Evolutionary conservation across 2,797 vertebrate species (phyloP), one percentile per base, ranked within the genome.

Genomic region (Crenuchus spilurus): DNA sequence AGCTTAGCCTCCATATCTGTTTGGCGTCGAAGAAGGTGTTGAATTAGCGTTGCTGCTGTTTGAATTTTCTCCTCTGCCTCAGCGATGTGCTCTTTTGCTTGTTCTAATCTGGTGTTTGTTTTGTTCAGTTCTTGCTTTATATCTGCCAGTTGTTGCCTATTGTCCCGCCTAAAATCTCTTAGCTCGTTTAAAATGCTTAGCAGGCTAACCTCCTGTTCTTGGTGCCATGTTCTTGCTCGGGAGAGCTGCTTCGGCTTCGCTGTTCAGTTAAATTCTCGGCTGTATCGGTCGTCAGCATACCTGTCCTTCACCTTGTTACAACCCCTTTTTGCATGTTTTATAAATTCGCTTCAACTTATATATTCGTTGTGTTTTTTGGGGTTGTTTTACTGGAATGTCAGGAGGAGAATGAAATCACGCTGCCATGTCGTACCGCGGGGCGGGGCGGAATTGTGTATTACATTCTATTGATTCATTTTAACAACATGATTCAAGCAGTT

Each of bases 1-100:
- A 55, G 33, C 26, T 69, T 54, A 69, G n/a, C n/a, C n/a, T n/a
- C n/a, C 18, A 51, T 51, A 22, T 51, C 42, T n/a, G 48, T 51
- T 46, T 46, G 9, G 44, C 44, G 14, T 46, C 48, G 18, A n/a
- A 51, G 4, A 22, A 18, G 20, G 14, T 14, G 41, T 10, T 42
- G 41, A 42, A 42, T 46, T 49, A 49, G 14, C 16, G n/a, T 66
- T 49, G 63, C 16, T 16, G 44, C 28, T 18, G 44, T 14, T 14
- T 66, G 44, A 7, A 66, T 4, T 16, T 28, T n/a, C 14, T 42
- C 7, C 35, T 66, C 63, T n/a, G 63, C 7, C 35, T 66, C 63
- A 28, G 24, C 28, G 8, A 35, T 49, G 4, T 10, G 41, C 2
- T 42, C 41, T 42, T 33, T 42, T 16, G 42, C 62, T 2, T 46